Base-by-base conservation (phyloP, 2,113 vertebrate species). In the Origma solitaria region DNA sequence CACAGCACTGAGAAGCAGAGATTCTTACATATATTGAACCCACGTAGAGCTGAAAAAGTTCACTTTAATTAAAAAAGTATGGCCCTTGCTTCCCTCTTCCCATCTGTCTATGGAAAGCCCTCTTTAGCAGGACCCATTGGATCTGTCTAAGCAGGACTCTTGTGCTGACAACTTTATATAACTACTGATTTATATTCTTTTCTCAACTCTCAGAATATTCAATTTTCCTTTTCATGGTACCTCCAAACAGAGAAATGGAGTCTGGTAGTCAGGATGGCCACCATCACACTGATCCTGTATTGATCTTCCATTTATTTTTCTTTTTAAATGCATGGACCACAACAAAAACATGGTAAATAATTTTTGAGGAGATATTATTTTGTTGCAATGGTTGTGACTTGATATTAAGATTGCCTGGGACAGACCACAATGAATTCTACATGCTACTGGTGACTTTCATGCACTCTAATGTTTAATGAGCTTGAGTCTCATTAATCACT, bases 81-180 rank as follows among this genome's bases (percentile, higher is more conserved):
- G 66, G 17, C 79, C 61, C 81, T 89, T 78, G 68, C 56, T 95
- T 95, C 62, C 78, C 50, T 84, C 73, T 89, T 85, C 42, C 93
- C 94, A 95, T 95, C 86, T 96, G 92, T 50, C 78, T 82, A 25
- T 14, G 38, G 50, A 85, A 91, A 90, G 19, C 21, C 49, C 58
- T 84, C 50, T 89, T 79, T 37, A 85, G 38, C 58, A 84, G 66
- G 82, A 37, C 23, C 58, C 54, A 11, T 10, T 66, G 42, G 42
- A 92, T 92, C 53, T 86, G 37, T 47, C 76, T 89, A 61, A 87
- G 70, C 28, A 72, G 81, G 45, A 81, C 24, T 94, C 88, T 21
- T 47, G 17, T 22, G 50, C 45, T 80, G 33, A 81, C 33, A 47
- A 6, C 77, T 81, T 91, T 91, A 84, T 69, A 0, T 75, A 94